Evolutionary conservation across 2,888 invertebrate genomes (phyloP), one percentile per base, ranked within the genome.

Genomic region (Parochlus steinenii): DNA sequence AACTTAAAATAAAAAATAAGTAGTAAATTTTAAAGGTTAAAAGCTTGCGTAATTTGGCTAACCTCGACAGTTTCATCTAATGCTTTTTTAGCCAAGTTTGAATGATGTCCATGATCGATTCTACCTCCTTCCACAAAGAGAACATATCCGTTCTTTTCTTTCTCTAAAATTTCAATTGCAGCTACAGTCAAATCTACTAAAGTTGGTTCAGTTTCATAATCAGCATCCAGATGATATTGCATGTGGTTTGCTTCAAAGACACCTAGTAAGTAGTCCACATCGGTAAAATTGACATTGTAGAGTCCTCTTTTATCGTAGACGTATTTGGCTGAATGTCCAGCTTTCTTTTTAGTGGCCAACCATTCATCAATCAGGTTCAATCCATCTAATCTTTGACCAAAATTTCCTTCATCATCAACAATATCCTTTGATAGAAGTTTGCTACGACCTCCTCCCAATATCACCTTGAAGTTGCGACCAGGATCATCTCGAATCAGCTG

Each of bases 31-130:
- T n/a, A n/a, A n/a, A n/a, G n/a, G n/a, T n/a, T n/a, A n/a, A n/a
- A n/a, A n/a, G n/a, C n/a, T n/a, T n/a, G n/a, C n/a, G n/a, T n/a
- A n/a, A n/a, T n/a, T n/a, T n/a, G n/a, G n/a, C n/a, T n/a, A 48
- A 83, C 72, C 48, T 76, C 80, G 0, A 80, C 65, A 0, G 82
- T 78, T 52, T 89, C 89, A 43, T 77, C 74, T 0, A 89, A 53
- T 0, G 89, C 80, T 20, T 69, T 63, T 23, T 64, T 65, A 0
- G 76, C 76, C 30, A 57, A 55, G 37, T 65, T 74, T 12, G 65
- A 66, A 51, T 87, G 87, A 51, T 82, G 81, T 0, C 74, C 82
- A 43, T 73, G 72, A 54, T 82, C 81, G 42, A 82, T 82, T 48
- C 72, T 63, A 2, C 75, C 75, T 38, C 79, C 74, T 63, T 64